Base-by-base conservation (phyloP, 2,888 invertebrate species). In the Poecilus cupreus region DNA sequence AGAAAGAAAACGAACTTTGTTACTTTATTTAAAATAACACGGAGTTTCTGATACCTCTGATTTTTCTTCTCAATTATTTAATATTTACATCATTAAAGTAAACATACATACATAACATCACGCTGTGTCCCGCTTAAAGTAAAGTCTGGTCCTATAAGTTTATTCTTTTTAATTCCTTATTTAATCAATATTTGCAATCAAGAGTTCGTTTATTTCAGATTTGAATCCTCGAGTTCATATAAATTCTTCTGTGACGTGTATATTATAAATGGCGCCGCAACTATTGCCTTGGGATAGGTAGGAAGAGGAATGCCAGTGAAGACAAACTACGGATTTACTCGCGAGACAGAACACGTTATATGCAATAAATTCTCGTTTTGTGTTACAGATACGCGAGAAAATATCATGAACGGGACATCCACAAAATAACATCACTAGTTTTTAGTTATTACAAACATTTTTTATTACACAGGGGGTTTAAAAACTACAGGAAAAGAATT, bases 331-430 rank as follows among this genome's bases (percentile, higher is more conserved):
- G 72, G 72, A 72, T 72, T 72, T 72, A 13, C 46, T n/a, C 10
- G 18, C 11, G 10, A 18, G n/a, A 16, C 39, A 46, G 72, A 46
- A 46, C 43, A 72, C 20, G 72, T 22, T 13, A 24, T 72, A 46
- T 70, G 72, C 72, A 1, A 72, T 72, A 72, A 72, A 72, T 72
- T 72, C 72, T 72, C 22, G 72, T 72, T 72, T 46, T 13, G 72
- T 24, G 22, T 6, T 24, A 64, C 32, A 26, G 32, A 64, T 13
- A 64, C 32, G 11, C 37, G 0, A 24, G 16, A 20, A 49, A 75
- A 75, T 75, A 74, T 72, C 46, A 22, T 20, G 54, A 54, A 54
- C 6, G n/a, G 6, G 64, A 1, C 64, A 32, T 32, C n/a, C 22
- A 18, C 11, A 64, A 16, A 64, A 32, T 54, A 54, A 54, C 13